Base-by-base conservation (phyloP, 2,113 vertebrate species). In the Clupea harengus region DNA sequence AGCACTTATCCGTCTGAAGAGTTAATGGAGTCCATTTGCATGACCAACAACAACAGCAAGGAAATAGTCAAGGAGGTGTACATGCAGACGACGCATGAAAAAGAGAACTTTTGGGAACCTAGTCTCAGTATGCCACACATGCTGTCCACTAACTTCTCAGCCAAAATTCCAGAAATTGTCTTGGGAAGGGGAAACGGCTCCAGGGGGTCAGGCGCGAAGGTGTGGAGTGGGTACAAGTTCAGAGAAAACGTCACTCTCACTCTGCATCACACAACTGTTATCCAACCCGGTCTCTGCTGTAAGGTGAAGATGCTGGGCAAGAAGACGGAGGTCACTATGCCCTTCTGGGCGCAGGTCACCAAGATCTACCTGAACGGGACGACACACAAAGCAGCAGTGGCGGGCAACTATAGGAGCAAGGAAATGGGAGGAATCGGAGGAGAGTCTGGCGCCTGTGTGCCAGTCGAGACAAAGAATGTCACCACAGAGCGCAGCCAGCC, bases 81-180 rank as follows among this genome's bases (percentile, higher is more conserved):
- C 72, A 78, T 78, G 72, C 72, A 78, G 72, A 78, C 72, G 13
- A 78, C 39, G 13, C 72, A 78, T 15, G 72, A 44, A 15, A 78
- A 78, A 6, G 28, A 15, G 28, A 78, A 78, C 32, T 5, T 5
- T 17, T 78, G 72, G 72, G 72, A 78, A 2, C 32, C 72, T 2
- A 32, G 11, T 17, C 72, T 78, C 10, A 78, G 25, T 32, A 78
- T 78, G 72, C 25, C 9, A 0, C 72, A 78, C 72, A 44, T 78
- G 72, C 28, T 78, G 28, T 17, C 28, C 4, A 78, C 28, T 15
- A 78, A 78, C 72, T 78, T 78, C 72, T 78, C 72, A 1, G 72
- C 13, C 13, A 78, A 78, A 32, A 32, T 78, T 32, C 72, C 72
- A 4, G 72, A 78, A 39, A 32, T 78, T 2, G 11, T 44, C 28